phyloP scores from a whole-genome alignment of 92 coral and sea anemone genomes.

The Umimayanthus chanpuru region DNA sequence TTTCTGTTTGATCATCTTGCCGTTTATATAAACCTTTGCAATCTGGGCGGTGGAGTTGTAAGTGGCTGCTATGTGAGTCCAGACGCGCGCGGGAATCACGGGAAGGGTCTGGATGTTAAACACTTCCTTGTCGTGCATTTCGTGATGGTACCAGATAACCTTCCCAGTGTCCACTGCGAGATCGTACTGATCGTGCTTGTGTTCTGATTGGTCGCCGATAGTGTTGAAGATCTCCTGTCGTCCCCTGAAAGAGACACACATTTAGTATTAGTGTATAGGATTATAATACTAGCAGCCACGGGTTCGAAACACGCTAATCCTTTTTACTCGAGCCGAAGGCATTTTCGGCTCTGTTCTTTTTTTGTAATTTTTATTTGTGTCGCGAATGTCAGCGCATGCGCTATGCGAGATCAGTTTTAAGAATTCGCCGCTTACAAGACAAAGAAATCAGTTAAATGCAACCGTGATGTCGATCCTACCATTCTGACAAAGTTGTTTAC shows the following conservation, averaged over 20 bases:
- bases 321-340: too few relatives aligned
- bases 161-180: conserved; percentile 92
- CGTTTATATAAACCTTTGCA: conserved; percentile 90
- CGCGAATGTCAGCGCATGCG: too few relatives aligned
- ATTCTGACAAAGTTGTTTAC: too few relatives aligned
- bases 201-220: conserved; percentile 93
- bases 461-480: too few relatives aligned
- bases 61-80: conserved; percentile 89
- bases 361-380: too few relatives aligned
- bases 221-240: conserved; percentile 93
- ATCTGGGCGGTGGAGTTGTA: conserved; percentile 83
- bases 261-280: too few relatives aligned
- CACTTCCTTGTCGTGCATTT: conserved; percentile 87
- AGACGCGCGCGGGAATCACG: conserved; percentile 88
- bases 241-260: conserved; percentile 61
- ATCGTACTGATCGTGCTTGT: conserved; percentile 95
- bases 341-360: too few relatives aligned
- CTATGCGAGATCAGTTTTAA: too few relatives aligned
- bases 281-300: too few relatives aligned
- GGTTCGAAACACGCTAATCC: too few relatives aligned
- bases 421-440: too few relatives aligned
- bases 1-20: conserved; percentile 73
- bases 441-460: too few relatives aligned
- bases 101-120: conserved; percentile 88
- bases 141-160: conserved; percentile 96